Evolutionary conservation across 2,797 vertebrate species (phyloP).

Genomic region (Picus viridis): DNA sequence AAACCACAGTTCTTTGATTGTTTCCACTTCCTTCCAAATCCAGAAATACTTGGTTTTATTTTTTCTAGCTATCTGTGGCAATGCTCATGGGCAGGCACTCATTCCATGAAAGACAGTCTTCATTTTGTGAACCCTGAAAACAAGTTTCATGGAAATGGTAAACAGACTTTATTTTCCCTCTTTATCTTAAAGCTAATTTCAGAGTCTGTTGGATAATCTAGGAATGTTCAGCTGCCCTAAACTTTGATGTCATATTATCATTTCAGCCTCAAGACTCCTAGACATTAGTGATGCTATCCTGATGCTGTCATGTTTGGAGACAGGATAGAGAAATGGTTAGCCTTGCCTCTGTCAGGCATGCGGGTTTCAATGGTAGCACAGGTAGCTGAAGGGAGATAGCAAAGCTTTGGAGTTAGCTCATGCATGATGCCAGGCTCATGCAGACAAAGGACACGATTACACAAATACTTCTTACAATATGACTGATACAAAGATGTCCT

Average conservation of each 20-base stretch:
- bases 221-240: not conserved
- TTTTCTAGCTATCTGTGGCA: not conserved
- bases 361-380: not conserved
- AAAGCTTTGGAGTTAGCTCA: not conserved
- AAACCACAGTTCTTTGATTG: not conserved
- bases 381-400: not conserved
- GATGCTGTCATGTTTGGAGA: not conserved
- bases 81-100: not conserved
- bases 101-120: not conserved
- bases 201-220: not conserved
- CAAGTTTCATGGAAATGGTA: not conserved
- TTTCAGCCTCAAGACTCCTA: not conserved
- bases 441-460: accelerated
- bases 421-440: not conserved
- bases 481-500: not conserved
- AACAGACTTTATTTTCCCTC: not conserved
- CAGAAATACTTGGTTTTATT: not conserved
- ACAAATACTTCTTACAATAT: not conserved
- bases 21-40: not conserved
- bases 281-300: too few species aligned
- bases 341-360: accelerated
- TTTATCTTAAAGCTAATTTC: not conserved
- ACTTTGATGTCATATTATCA: not conserved
- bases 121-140: not conserved
- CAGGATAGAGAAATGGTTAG: not conserved